A percentile compares a stretch with the other conserved stretches of the same genome.
These are phyloP conservation scores for Drosophila nr. perissopoda DNA, from an alignment of 2,888 invertebrate species.

Conservation along the genomic window DNA sequence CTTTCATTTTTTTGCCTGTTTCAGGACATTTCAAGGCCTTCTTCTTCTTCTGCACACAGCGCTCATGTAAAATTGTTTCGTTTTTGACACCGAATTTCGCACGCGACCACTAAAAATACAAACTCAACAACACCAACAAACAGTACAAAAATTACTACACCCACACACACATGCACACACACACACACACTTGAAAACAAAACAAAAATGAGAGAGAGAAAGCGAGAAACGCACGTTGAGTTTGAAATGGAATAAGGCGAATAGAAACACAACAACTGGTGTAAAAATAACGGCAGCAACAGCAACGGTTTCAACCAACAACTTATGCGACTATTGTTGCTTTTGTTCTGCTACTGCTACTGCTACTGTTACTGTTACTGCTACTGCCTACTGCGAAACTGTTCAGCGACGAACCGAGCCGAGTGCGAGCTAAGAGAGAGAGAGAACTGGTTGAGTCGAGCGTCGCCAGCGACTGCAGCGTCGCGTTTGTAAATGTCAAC, in stretches of 20 bases:
- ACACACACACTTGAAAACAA: conserved; percentile 26
- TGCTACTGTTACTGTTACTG: conserved; percentile 20
- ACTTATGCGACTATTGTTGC: conserved; percentile 32
- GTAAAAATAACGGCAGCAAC: conserved; percentile 32
- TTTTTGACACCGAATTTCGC: conserved; percentile 62
- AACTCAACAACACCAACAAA: conserved; percentile 27
- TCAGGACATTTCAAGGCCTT: conserved; percentile 68
- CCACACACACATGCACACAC: conserved; percentile 8
- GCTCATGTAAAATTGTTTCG: conserved; percentile 60
- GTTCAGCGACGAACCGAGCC: conserved; percentile 47
- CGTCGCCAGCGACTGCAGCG: conserved; percentile 56
- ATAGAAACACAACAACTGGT: conserved; percentile 25
- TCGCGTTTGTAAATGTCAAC: conserved; percentile 69
- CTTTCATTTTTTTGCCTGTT: conserved; percentile 37
- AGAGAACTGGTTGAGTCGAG: conserved; percentile 28
- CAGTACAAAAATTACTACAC: conserved; percentile 21
- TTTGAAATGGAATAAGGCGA: conserved; percentile 23
- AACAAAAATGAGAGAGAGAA: conserved; percentile 32
- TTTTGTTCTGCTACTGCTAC: conserved; percentile 29
- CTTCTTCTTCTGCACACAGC: conserved; percentile 47
- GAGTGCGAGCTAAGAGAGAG: conserved; percentile 24
- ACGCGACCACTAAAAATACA: conserved; percentile 72
- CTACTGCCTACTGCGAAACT: conserved; percentile 25
- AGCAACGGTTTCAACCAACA: conserved; percentile 12
- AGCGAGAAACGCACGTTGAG: conserved; percentile 41